These are phyloP conservation scores for Metellina segmentata DNA, from an alignment of 2,888 invertebrate genomes.

Conservation along the genomic window DNA sequence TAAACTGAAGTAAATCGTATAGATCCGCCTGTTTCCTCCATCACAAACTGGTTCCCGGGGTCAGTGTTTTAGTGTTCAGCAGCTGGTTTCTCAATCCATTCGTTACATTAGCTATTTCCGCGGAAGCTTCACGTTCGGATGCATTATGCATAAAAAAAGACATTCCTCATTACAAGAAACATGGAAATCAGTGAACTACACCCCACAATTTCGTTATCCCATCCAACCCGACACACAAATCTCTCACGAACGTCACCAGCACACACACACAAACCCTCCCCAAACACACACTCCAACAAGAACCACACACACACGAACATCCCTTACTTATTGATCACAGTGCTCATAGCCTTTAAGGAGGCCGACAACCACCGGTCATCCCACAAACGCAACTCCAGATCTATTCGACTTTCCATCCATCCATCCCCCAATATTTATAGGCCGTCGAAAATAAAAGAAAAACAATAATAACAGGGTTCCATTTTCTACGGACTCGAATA, in stretches of 20 bases:
- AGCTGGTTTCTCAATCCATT: no score
- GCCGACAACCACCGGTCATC: conserved; percentile 5
- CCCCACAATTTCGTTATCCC: background rate
- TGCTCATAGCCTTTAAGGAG: conserved; percentile 30
- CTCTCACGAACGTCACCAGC: background rate
- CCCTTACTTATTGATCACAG: conserved; percentile 32
- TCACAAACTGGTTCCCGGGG: no score
- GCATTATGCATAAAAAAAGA: no score
- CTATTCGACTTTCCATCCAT: background rate
- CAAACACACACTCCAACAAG: background rate
- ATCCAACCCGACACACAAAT: background rate
- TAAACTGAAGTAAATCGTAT: no score
- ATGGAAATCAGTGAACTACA: background rate
- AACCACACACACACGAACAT: background rate
- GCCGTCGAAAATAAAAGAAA: background rate
- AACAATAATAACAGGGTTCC: conserved; percentile 38
- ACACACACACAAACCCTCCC: background rate
- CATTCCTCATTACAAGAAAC: no score
- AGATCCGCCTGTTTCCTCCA: no score
- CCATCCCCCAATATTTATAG: background rate
- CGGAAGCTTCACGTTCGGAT: no score
- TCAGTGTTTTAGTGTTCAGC: no score
- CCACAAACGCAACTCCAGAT: background rate
- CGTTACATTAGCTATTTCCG: no score
- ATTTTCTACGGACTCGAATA: conserved; percentile 44